Percentiles rank a stretch among this genome's conserved stretches.
phyloP scores from a whole-genome alignment of 2,888 invertebrate species.

The Dynastes grantii region DNA sequence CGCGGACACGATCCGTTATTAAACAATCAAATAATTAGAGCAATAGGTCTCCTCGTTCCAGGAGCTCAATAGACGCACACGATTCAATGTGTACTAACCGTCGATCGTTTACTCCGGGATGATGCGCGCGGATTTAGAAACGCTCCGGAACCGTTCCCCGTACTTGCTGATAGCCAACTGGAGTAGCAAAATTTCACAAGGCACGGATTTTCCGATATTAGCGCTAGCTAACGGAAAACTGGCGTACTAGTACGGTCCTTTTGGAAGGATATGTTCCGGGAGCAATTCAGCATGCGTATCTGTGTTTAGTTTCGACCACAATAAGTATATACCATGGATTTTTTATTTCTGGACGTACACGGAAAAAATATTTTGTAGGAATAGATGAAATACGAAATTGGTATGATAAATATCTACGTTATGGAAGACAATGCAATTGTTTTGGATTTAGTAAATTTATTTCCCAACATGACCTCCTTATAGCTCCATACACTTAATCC shows the following conservation, averaged over 20 bases:
- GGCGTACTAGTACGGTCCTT: slow-evolving; percentile 49
- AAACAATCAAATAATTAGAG: too few relatives aligned
- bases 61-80: neutral
- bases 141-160: slow-evolving; percentile 44
- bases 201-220: slow-evolving; percentile 60
- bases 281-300: slow-evolving; percentile 53
- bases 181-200: slow-evolving; percentile 56
- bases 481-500: too few relatives aligned
- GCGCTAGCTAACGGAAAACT: slow-evolving; percentile 59
- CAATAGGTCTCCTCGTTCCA: neutral
- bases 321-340: neutral
- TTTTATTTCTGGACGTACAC: neutral
- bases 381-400: too few relatives aligned
- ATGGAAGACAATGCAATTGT: too few relatives aligned
- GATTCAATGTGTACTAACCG: slow-evolving; percentile 4
- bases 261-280: slow-evolving; percentile 6
- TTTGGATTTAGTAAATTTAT: too few relatives aligned
- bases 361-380: too few relatives aligned
- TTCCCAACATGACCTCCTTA: too few relatives aligned
- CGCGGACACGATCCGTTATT: neutral
- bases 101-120: neutral
- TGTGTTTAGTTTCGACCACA: slow-evolving; percentile 21
- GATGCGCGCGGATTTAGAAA: slow-evolving; percentile 11
- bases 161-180: slow-evolving; percentile 55
- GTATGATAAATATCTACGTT: too few relatives aligned